Conservation (phyloP, 2,113 vertebrate species). For the Macquaria australasica region DNA sequence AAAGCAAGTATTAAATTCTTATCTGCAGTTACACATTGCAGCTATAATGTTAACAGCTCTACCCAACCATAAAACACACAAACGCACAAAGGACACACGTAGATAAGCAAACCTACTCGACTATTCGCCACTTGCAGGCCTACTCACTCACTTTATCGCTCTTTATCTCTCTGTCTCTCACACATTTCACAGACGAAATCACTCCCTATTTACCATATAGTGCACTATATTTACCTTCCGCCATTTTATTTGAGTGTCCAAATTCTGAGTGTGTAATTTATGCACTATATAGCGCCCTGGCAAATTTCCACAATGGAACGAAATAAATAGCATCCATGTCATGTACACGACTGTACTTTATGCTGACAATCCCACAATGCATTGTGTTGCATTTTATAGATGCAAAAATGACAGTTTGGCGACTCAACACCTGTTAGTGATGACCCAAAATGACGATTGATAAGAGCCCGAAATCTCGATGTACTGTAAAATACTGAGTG, state of each 20-base stretch:
- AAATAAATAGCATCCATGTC: background rate
- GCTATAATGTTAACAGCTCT: constrained; percentile 64
- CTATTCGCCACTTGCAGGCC: constrained; percentile 38
- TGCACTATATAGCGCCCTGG: background rate
- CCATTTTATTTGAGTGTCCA: constrained; percentile 12
- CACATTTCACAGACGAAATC: constrained; percentile 44
- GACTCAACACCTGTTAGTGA: background rate
- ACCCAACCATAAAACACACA: constrained; percentile 64
- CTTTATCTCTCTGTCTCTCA: constrained; percentile 36
- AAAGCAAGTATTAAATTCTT: constrained; percentile 65
- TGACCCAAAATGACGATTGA: background rate
- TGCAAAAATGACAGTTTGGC: no score
- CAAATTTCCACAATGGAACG: background rate
- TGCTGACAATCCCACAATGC: background rate
- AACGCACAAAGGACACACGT: constrained; percentile 39
- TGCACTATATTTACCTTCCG: constrained; percentile 1
- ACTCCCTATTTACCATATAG: constrained; percentile 10
- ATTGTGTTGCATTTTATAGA: background rate
- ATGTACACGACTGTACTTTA: background rate
- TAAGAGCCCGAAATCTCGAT: background rate
- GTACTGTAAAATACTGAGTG: background rate
- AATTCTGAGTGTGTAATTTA: constrained; percentile 1
- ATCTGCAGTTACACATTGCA: constrained; percentile 65
- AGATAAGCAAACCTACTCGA: constrained; percentile 57
- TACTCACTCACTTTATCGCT: constrained; percentile 35